Percentiles rank a stretch among this genome's conserved stretches.
These are phyloP conservation scores for Tretioscincus oriximinensis DNA, from an alignment of 2,113 vertebrate genomes.

Conservation along the genomic window DNA sequence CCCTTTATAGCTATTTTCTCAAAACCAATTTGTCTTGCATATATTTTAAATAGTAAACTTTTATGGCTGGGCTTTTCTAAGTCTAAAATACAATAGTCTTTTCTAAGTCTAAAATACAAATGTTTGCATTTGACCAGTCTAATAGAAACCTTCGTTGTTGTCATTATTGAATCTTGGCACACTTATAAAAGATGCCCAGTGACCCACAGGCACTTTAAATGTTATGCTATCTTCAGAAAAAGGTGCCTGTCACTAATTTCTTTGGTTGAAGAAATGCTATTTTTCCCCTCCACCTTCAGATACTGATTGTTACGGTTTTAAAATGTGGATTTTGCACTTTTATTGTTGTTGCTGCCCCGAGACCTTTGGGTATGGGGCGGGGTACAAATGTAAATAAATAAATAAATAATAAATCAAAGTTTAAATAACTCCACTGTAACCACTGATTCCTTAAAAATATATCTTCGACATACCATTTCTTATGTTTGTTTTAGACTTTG, in stretches of 20 bases:
- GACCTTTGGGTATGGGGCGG: too few species aligned
- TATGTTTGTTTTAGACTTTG: not conserved
- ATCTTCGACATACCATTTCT: not conserved
- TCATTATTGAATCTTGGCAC: not conserved
- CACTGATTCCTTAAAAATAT: not conserved
- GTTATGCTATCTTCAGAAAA: not conserved
- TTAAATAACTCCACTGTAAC: not conserved
- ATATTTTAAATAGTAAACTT: not conserved
- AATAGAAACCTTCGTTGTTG: not conserved
- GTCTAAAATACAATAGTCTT: not conserved
- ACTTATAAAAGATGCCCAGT: not conserved
- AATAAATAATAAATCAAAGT: too few species aligned
- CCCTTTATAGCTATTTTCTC: not conserved
- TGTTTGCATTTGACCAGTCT: not conserved
- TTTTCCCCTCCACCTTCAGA: too few species aligned
- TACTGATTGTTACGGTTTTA: too few species aligned
- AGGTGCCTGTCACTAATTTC: not conserved
- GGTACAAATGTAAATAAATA: too few species aligned
- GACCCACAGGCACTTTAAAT: not conserved
- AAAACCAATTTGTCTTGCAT: not conserved
- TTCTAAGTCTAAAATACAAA: not conserved
- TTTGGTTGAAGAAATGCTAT: too few species aligned
- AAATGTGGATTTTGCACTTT: too few species aligned
- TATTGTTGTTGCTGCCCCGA: too few species aligned
- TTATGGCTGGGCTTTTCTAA: not conserved